Conservation (phyloP, 2,797 vertebrate genomes). For the Tapirus indicus region DNA sequence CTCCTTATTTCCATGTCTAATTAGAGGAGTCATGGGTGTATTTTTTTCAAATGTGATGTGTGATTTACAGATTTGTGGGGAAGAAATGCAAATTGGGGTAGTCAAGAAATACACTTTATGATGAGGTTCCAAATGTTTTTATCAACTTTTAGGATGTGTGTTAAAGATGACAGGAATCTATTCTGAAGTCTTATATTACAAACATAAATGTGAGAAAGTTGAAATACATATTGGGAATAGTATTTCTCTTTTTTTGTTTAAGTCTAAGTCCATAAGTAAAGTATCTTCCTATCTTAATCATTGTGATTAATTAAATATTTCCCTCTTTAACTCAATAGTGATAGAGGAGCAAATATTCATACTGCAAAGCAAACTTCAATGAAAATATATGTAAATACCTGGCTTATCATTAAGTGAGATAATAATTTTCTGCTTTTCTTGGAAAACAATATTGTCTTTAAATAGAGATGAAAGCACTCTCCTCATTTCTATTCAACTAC, state of each 20-base stretch:
- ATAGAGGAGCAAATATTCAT: background rate
- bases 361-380: background rate
- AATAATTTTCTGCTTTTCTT: background rate
- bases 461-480: background rate
- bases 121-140: background rate
- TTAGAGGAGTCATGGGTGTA: background rate
- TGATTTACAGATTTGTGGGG: background rate
- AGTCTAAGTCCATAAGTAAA: background rate
- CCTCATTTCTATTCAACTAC: background rate
- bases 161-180: background rate
- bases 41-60: background rate
- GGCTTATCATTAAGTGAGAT: background rate
- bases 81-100: background rate
- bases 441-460: background rate
- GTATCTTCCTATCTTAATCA: background rate
- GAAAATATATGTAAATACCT: background rate
- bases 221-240: background rate
- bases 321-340: background rate
- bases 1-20: background rate
- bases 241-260: background rate
- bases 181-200: background rate
- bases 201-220: background rate
- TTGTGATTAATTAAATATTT: slow-evolving; percentile 2
- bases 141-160: background rate
- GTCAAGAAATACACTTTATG: background rate